Evolutionary conservation across 2,888 invertebrate species (phyloP).

Genomic region (Acanthopleura granulata): DNA sequence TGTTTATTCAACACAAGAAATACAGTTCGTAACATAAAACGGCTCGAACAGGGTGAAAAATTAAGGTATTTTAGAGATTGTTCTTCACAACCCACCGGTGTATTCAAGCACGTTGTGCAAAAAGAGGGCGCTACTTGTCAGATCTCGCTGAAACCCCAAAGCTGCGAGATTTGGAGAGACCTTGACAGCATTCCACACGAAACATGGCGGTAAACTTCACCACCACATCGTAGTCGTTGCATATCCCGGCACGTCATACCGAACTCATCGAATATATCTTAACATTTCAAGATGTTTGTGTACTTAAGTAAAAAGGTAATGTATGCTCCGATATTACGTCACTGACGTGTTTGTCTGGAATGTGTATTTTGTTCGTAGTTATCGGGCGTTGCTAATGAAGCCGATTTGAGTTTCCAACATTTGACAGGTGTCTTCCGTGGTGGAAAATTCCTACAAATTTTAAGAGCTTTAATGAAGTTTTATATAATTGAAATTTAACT

Average conservation of each 20-base stretch:
- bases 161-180: background rate
- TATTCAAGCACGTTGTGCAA: background rate
- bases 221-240: too few relatives aligned
- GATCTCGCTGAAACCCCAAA: background rate
- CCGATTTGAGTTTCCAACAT: background rate
- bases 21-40: too few relatives aligned
- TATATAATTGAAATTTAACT: too few relatives aligned
- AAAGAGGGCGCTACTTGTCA: slow-evolving; percentile 7
- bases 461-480: too few relatives aligned
- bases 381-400: background rate
- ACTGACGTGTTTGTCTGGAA: background rate
- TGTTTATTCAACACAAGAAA: too few relatives aligned
- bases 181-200: slow-evolving; percentile 5
- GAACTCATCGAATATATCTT: too few relatives aligned
- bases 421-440: too few relatives aligned
- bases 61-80: too few relatives aligned
- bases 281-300: slow-evolving; percentile 49
- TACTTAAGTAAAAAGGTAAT: slow-evolving; percentile 81
- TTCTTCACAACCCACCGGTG: background rate
- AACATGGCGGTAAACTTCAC: background rate
- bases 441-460: too few relatives aligned
- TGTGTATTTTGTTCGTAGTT: slow-evolving; percentile 25
- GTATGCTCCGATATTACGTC: background rate
- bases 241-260: too few relatives aligned
- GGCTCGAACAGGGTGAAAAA: too few relatives aligned